Conservation (phyloP, 2,888 invertebrate species). For the Sepioteuthis lessoniana region DNA sequence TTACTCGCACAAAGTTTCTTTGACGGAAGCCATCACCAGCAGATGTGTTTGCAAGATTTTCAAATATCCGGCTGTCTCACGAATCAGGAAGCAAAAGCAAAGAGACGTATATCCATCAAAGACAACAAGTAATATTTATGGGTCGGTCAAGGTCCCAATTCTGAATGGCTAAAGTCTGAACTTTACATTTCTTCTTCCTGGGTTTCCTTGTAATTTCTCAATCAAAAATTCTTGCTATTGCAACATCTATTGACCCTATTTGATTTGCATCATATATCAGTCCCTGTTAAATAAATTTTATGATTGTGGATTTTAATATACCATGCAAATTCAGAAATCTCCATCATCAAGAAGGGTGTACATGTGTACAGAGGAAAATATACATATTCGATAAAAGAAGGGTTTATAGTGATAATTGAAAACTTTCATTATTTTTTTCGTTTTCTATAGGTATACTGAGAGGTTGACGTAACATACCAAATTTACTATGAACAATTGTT, state of each 20-base stretch:
- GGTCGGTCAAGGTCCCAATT: background rate
- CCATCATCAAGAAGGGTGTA: too few relatives aligned
- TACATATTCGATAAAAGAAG: too few relatives aligned
- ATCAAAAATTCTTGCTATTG: background rate
- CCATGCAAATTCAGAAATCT: background rate
- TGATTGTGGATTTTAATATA: background rate
- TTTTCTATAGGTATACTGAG: too few relatives aligned
- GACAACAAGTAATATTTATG: background rate
- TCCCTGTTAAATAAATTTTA: background rate
- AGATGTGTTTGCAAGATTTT: background rate
- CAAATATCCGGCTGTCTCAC: background rate
- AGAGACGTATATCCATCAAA: background rate
- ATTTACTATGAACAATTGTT: too few relatives aligned
- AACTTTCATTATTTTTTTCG: too few relatives aligned
- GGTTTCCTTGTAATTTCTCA: background rate
- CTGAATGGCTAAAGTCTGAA: background rate
- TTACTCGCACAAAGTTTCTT: background rate
- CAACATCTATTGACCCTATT: background rate
- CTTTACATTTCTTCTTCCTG: background rate
- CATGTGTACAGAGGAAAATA: too few relatives aligned
- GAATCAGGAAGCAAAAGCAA: background rate
- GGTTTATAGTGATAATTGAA: too few relatives aligned
- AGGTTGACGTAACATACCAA: too few relatives aligned
- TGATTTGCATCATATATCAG: background rate
- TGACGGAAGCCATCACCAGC: background rate